Conservation (phyloP, 2,888 invertebrate species). For the Mechanitis messenoides region DNA sequence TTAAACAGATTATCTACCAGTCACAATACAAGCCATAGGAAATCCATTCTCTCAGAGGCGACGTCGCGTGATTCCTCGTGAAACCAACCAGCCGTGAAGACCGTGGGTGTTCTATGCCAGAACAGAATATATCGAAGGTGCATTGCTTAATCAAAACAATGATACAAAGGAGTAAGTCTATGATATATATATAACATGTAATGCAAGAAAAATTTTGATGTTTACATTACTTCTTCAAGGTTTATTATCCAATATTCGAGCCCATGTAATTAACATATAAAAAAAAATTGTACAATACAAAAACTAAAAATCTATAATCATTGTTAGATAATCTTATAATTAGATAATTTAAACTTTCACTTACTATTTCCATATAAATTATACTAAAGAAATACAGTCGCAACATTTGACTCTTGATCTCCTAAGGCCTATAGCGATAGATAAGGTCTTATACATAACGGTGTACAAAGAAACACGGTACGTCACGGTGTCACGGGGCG, state of each 20-base stretch:
- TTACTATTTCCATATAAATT: slow-evolving; percentile 10
- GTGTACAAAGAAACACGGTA: not conserved
- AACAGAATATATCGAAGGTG: slow-evolving; percentile 11
- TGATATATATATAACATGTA: too few relatives aligned
- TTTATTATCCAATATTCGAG: too few relatives aligned
- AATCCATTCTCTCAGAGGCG: slow-evolving; percentile 28
- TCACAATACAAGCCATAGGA: slow-evolving; percentile 25
- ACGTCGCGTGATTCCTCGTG: slow-evolving; percentile 28
- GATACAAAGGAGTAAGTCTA: too few relatives aligned
- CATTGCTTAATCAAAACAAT: too few relatives aligned
- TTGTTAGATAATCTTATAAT: slow-evolving; percentile 7
- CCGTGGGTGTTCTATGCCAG: slow-evolving; percentile 29
- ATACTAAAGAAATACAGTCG: slow-evolving; percentile 18
- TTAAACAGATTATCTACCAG: slow-evolving; percentile 2
- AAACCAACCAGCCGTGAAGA: slow-evolving; percentile 21
- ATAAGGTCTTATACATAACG: slow-evolving; percentile 1
- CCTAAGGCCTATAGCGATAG: slow-evolving; percentile 19
- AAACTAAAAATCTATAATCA: not conserved
- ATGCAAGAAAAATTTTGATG: too few relatives aligned
- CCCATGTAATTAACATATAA: too few relatives aligned
- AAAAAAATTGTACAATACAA: not conserved
- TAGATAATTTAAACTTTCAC: slow-evolving; percentile 7
- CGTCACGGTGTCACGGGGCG: slow-evolving; percentile 43
- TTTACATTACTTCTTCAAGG: too few relatives aligned
- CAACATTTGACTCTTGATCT: slow-evolving; percentile 25